Base-by-base conservation (phyloP, 2,113 vertebrate genomes). In the Nothobranchius kuhntae region DNA sequence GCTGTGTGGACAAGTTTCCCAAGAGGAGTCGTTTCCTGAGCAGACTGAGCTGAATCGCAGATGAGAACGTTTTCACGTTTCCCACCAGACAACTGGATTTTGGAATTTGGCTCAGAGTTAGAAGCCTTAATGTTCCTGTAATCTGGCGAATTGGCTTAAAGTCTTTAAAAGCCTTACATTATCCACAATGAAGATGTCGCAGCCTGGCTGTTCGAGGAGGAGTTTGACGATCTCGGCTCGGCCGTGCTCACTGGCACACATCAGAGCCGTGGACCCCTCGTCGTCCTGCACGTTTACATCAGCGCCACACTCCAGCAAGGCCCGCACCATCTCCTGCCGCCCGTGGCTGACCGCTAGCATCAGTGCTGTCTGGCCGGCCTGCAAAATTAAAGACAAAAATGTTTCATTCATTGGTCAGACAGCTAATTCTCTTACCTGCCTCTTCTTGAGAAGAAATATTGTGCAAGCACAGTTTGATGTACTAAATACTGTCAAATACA, bases 261-360 rank as follows among this genome's bases (percentile, higher is more conserved):
- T 99, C 12, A 99, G 92, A 0, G 97, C 96, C 0, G 97, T 99
- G 0, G 96, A 97, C n/a, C 96, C 96, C 17, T 98, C 96, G 0
- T 95, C 95, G 0, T 98, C 97, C 79, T 97, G 96, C 6, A 93
- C 83, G 40, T 99, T 98, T 9, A 97, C 93, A 0, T 95, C 91
- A 0, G 95, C 96, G 0, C 95, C 95, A 0, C 95, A 95, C 1
- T 90, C 83, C 0, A 99, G 91, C 73, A 99, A 91, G 1, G 94
- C 94, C 1, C 90, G 93, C 65, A 96, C 96, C 96, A 96, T 98
- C 88, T 97, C 96, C 87, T 95, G 94, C 14, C 94, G 91, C 0
- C 96, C 95, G 0, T 98, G 97, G 70, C 95, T 98, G 8, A 98
- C 96, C 0, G 96, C 96, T 61, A 98, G 80, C 96, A 98, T 99